Base-by-base conservation (phyloP, 2,797 vertebrate species). In the Enteromius mattozi region DNA sequence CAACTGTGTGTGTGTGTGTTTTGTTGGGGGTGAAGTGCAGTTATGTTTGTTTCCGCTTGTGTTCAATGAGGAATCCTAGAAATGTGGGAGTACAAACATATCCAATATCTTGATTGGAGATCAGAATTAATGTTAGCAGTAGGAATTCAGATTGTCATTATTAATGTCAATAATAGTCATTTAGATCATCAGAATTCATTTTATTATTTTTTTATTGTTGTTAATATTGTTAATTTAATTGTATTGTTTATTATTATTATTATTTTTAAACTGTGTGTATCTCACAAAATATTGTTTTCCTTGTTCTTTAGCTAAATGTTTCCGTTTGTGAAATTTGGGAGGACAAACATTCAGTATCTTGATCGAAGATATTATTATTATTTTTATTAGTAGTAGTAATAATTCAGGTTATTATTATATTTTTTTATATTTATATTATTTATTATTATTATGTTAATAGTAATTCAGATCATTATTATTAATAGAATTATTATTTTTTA, bases 51-150 rank as follows among this genome's bases (percentile, higher is more conserved):
- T 13, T 79, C 7, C 21, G 7, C 21, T 80, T 51, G 45, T 42
- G 17, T 10, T 66, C 4, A 51, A 0, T 51, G 21, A 24, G 65
- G 45, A 80, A 51, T 80, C 61, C 17, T n/a, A 79, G 17, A 19
- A n/a, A 79, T 49, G 10, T n/a, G 0, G 5, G 19, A n/a, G 42
- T 49, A 33, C 37, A 65, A 27, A 42, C 40, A 30, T 47, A 33
- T 78, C 24, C 45, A 79, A 45, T 49, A n/a, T 79, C 27, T 59
- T 66, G 24, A 65, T 19, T 65, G n/a, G 24, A 66, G 61, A 68
- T 49, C 27, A 35, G 10, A 17, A 27, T 16, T n/a, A n/a, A 4
- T 37, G 4, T 12, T 59, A 59, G 37, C 10, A 12, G 10, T 13
- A 40, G 21, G 40, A 17, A 33, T 65, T 17, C 30, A 17, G 16